Evolutionary conservation across 1,140 invertebrate genomes (phyloP).

Genomic region (Drosophila varians): DNA sequence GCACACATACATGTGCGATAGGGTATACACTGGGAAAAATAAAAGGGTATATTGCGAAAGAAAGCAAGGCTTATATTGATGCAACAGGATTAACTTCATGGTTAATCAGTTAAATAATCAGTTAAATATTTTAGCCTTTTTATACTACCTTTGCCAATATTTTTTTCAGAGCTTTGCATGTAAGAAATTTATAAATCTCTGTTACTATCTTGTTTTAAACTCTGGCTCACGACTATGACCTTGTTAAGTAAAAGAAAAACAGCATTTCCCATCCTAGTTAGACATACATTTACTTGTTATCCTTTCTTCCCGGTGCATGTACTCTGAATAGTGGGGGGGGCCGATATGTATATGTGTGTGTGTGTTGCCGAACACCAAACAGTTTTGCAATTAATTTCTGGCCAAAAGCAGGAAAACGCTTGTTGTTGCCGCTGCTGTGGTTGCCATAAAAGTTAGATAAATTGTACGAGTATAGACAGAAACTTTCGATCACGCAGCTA

Average conservation of each 20-base stretch:
- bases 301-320: background rate
- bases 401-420: constrained; percentile 60
- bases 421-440: constrained; percentile 49
- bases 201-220: background rate
- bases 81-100: background rate
- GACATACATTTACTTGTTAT: background rate
- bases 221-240: background rate
- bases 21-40: too few species aligned
- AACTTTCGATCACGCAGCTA: constrained; percentile 79
- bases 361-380: constrained; percentile 50
- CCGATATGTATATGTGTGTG: constrained; percentile 2
- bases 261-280: background rate
- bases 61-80: background rate
- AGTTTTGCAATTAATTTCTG: constrained; percentile 80
- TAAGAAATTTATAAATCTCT: background rate
- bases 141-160: too few species aligned
- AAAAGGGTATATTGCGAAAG: too few species aligned
- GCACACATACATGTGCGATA: background rate
- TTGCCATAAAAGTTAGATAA: constrained; percentile 78
- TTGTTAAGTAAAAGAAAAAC: background rate
- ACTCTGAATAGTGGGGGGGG: constrained; percentile 4
- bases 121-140: too few species aligned
- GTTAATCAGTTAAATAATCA: too few species aligned
- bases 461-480: constrained; percentile 75
- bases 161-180: too few species aligned